Conservation (phyloP, 2,113 vertebrate genomes). For the Rostratula benghalensis region DNA sequence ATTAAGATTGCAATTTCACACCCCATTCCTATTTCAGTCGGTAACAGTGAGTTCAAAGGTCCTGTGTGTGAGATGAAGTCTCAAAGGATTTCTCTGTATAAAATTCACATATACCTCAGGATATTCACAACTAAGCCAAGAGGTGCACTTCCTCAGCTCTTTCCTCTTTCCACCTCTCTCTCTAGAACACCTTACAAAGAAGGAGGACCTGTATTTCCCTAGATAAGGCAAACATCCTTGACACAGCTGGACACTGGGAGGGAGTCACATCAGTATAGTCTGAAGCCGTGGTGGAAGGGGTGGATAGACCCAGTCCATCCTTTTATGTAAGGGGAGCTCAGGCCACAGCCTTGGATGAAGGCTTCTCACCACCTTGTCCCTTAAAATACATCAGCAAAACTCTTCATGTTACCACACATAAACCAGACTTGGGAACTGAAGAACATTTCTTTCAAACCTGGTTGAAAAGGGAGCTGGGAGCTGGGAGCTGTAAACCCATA, state of each 20-base stretch:
- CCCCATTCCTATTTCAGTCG: not conserved
- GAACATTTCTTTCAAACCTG: not conserved
- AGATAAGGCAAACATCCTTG: not conserved
- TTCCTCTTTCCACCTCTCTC: not conserved
- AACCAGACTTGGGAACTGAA: not conserved
- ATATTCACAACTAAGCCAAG: not conserved
- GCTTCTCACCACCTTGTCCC: not conserved
- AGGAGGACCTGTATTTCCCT: not conserved
- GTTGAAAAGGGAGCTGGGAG: not conserved
- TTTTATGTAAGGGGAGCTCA: not conserved
- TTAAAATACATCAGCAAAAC: not conserved
- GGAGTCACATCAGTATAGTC: rapidly evolving
- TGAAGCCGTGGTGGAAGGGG: not conserved
- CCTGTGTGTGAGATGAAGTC: not conserved
- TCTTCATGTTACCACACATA: not conserved
- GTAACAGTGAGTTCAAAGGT: not conserved
- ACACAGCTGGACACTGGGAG: not conserved
- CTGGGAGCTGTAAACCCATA: not conserved
- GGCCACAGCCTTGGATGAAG: not conserved
- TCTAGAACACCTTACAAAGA: not conserved
- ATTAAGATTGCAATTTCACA: not conserved
- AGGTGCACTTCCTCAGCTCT: not conserved
- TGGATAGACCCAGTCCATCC: not conserved
- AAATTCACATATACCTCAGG: not conserved
- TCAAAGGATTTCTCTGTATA: not conserved